Base-by-base conservation (phyloP, 2,888 invertebrate species). In the Pterostichus niger region DNA sequence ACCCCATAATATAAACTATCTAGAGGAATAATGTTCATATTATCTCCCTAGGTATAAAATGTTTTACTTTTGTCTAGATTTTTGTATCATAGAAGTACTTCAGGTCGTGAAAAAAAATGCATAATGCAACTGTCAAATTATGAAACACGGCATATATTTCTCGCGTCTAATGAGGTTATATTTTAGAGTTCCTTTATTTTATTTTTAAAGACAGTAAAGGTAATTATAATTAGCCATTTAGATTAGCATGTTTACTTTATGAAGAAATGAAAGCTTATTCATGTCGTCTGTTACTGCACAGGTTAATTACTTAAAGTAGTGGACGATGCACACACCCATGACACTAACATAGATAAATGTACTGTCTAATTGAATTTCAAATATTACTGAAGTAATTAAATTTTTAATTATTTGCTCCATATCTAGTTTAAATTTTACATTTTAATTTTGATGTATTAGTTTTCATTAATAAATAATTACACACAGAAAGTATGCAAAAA, bases 221-320 rank as follows among this genome's bases (percentile, higher is more conserved):
- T 40, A 40, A 40, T 40, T 40, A 40, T 3, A 40, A 40, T 40
- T 40, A 13, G 33, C 13, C 64, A 6, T 13, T 64, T 64, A 64
- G 33, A 6, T 49, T 13, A 24, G 75, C 31, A 75, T 75, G 49
- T 11, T 71, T 31, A n/a, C 10, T 5, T 52, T 9, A 75, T 33
- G 5, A n/a, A 52, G 49, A 46, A 52, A 49, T 35, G 24, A 11
- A 75, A 49, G 13, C 17, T 49, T 33, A 15, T 46, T 15, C 46
- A 24, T 46, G 71, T 24, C 35, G 35, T 24, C 46, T 73, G 49
- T 49, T 56, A 56, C 52, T 35, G 31, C 17, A 59, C 35, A 15
- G 15, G 77, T 77, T 77, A 77, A 77, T 77, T 77, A 77, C 77
- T 40, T 54, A 54, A 35, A 76, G 24, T 54, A 33, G 13, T 54